These are phyloP conservation scores for Elysia chlorotica DNA, from an alignment of 1,140 invertebrate genomes.

Conservation along the genomic window DNA sequence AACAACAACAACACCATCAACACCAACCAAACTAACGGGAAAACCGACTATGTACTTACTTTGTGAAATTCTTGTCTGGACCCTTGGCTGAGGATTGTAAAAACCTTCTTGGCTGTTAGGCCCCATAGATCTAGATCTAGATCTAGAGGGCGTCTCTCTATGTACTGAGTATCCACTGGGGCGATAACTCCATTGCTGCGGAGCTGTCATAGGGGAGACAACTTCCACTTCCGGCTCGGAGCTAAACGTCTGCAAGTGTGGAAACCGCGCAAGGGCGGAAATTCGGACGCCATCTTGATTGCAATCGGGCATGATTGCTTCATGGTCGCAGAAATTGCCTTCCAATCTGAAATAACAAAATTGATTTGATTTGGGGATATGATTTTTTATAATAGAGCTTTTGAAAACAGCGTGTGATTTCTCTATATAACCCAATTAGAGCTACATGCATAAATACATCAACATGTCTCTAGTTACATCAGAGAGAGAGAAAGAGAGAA, in stretches of 20 bases:
- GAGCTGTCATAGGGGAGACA: neutral
- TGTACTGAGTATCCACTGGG: neutral
- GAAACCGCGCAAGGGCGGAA: neutral
- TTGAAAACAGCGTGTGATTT: too few relatives aligned
- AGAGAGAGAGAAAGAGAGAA: neutral
- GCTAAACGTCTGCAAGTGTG: neutral
- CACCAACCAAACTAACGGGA: too few relatives aligned
- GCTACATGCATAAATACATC: too few relatives aligned
- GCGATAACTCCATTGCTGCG: neutral
- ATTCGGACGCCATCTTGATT: constrained; percentile 11
- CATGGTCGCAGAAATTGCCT: constrained; percentile 24
- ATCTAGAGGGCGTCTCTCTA: neutral
- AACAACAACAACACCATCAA: too few relatives aligned
- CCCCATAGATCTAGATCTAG: neutral
- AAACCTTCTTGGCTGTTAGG: neutral
- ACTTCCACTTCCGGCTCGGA: neutral
- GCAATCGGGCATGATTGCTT: constrained; percentile 19
- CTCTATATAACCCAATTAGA: too few relatives aligned
- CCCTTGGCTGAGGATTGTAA: neutral
- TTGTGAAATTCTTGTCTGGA: too few relatives aligned
- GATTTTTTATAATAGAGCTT: neutral
- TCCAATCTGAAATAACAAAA: constrained; percentile 3
- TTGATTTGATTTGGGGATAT: neutral
- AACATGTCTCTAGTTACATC: neutral
- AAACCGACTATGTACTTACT: too few relatives aligned